Conservation (phyloP, 2,888 invertebrate genomes). For the Linnaemya tessellans region DNA sequence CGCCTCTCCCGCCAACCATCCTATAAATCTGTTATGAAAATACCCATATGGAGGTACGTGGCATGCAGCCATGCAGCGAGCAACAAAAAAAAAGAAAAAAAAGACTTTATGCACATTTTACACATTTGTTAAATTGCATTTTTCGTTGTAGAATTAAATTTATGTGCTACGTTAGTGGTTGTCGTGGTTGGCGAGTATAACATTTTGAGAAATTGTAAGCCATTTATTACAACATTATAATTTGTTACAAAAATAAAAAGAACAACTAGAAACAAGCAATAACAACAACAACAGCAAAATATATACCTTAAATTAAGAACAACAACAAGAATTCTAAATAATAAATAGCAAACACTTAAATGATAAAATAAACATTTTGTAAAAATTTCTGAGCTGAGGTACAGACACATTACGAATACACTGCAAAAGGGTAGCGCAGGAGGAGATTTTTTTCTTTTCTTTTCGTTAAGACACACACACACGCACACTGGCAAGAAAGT, state of each 20-base stretch:
- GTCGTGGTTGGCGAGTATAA: conserved; percentile 71
- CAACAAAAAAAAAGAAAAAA: conserved; percentile 45
- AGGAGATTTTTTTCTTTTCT: background rate
- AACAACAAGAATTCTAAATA: conserved; percentile 13
- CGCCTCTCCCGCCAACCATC: background rate
- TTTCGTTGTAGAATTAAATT: conserved; percentile 70
- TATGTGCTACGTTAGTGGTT: conserved; percentile 71
- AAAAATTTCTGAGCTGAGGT: conserved; percentile 12
- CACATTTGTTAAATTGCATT: conserved; percentile 71
- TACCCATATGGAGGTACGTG: conserved; percentile 51
- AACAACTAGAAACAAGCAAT: conserved; percentile 12
- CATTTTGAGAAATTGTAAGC: conserved; percentile 71
- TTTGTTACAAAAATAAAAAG: conserved; percentile 63
- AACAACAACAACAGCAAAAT: conserved; percentile 8
- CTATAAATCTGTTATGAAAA: conserved; percentile 54
- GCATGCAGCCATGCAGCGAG: conserved; percentile 44
- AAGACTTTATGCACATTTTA: conserved; percentile 61
- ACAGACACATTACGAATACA: background rate
- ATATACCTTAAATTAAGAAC: conserved; percentile 56
- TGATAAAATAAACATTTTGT: conserved; percentile 37
- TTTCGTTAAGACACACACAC: too few species aligned
- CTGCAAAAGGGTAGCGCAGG: background rate
- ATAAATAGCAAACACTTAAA: conserved; percentile 43
- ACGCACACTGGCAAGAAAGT: too few species aligned
- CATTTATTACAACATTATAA: conserved; percentile 72